Conservation (phyloP, 2,113 vertebrate genomes). For the Oreochromis tanganicae region DNA sequence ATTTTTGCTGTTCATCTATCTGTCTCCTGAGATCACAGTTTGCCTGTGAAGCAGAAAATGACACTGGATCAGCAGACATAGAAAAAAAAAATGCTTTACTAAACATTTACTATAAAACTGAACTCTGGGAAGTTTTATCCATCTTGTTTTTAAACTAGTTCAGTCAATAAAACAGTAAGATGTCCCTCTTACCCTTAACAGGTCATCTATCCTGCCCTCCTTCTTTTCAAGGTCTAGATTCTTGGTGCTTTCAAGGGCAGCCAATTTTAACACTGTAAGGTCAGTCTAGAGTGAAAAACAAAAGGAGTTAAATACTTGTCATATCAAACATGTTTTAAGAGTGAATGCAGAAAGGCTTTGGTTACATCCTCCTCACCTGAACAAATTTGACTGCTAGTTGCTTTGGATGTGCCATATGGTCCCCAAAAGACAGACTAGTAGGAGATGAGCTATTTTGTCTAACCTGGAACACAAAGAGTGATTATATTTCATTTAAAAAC, state of each 20-base stretch:
- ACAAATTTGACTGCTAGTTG: conserved; percentile 91
- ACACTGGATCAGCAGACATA: neutral
- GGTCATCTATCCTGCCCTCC: conserved; percentile 98
- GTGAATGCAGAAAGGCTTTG: neutral
- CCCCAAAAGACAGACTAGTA: conserved; percentile 92
- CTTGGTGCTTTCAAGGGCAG: conserved; percentile 98
- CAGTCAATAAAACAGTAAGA: neutral
- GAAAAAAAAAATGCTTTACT: neutral
- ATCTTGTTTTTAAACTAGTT: neutral
- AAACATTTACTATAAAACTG: neutral
- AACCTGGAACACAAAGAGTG: conserved; percentile 73
- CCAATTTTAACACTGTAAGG: conserved; percentile 95
- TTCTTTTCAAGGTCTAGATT: conserved; percentile 99
- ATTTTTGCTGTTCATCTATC: conserved; percentile 99
- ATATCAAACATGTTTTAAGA: neutral
- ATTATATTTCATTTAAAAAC: neutral
- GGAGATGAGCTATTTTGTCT: conserved; percentile 97
- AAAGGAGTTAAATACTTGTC: neutral
- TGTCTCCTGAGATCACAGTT: conserved; percentile 99
- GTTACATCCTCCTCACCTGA: conserved; percentile 76
- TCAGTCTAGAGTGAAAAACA: conserved; percentile 80
- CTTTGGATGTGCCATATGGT: conserved; percentile 92
- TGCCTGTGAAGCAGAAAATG: conserved; percentile 72
- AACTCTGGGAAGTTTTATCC: neutral
- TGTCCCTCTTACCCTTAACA: conserved; percentile 88